phyloP scores from a whole-genome alignment of 2,888 invertebrate species.

The Pachycephus smyrnensis region DNA sequence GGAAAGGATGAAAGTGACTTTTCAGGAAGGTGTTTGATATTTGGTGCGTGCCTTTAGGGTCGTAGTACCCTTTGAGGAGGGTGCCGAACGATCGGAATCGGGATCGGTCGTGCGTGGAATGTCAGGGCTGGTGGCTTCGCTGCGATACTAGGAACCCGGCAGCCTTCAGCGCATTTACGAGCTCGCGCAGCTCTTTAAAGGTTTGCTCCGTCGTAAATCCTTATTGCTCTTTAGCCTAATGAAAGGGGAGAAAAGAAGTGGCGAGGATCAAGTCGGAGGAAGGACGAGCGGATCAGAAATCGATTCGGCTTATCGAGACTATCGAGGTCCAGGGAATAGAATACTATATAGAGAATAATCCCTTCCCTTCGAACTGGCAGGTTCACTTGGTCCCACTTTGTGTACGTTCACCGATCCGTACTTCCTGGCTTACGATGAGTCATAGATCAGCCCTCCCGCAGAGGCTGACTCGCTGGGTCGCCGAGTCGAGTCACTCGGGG shows the following conservation, averaged over 20 bases:
- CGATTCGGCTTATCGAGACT: background rate
- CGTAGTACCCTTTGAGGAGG: background rate
- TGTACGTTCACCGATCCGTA: slow-evolving; percentile 43
- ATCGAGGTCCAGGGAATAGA: background rate
- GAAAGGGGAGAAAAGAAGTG: slow-evolving; percentile 13
- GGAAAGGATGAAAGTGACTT: background rate
- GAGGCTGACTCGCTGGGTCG: background rate
- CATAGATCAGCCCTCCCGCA: slow-evolving; percentile 51
- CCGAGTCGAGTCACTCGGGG: background rate
- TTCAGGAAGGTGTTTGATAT: background rate
- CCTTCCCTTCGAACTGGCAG: background rate
- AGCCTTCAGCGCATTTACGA: slow-evolving; percentile 1
- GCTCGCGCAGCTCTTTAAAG: slow-evolving; percentile 19
- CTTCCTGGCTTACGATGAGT: slow-evolving; percentile 52
- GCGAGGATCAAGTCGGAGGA: background rate
- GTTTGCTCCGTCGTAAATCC: slow-evolving; percentile 24
- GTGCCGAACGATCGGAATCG: background rate
- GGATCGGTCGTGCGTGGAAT: slow-evolving; percentile 44
- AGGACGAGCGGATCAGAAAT: background rate
- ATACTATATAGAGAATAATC: background rate
- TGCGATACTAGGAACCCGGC: slow-evolving; percentile 17
- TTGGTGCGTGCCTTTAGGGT: background rate
- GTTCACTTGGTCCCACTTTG: slow-evolving; percentile 33
- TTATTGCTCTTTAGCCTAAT: slow-evolving; percentile 25
- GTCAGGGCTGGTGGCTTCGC: slow-evolving; percentile 45